Evolutionary conservation across 1,140 invertebrate species (phyloP).

Genomic region (Drosophila ficusphila): DNA sequence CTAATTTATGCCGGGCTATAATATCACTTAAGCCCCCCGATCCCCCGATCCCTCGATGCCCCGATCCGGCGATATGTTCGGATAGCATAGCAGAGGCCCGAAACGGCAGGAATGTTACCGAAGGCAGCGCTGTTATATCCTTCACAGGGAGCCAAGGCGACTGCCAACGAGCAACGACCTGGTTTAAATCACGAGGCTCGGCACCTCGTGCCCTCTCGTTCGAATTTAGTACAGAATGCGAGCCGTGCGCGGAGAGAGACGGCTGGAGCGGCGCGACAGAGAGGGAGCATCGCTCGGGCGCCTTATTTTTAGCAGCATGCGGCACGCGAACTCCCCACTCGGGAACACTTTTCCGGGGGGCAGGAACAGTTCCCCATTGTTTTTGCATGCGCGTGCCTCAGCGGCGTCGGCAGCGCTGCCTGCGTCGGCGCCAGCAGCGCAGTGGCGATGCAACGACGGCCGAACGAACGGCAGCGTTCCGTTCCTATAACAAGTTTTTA

Average conservation of each 20-base stretch:
- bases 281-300: slow-evolving; percentile 1
- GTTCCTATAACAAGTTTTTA: slow-evolving; percentile 82
- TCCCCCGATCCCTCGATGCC: no score
- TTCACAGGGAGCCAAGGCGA: slow-evolving; percentile 14
- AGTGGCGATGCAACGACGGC: neutral
- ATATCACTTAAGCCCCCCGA: slow-evolving; percentile 52
- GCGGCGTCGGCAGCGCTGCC: slow-evolving; percentile 9
- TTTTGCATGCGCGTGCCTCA: slow-evolving; percentile 46
- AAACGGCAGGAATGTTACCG: slow-evolving; percentile 13
- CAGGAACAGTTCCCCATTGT: slow-evolving; percentile 8
- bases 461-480: slow-evolving; percentile 28
- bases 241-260: neutral
- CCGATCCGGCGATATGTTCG: no score
- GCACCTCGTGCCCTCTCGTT: slow-evolving; percentile 18
- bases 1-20: slow-evolving; percentile 60
- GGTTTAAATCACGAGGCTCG: slow-evolving; percentile 17
- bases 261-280: neutral
- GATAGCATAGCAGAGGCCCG: neutral
- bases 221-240: slow-evolving; percentile 32
- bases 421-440: neutral
- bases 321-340: slow-evolving; percentile 3
- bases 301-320: neutral
- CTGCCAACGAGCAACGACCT: slow-evolving; percentile 42
- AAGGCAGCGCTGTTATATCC: slow-evolving; percentile 23
- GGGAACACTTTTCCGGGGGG: slow-evolving; percentile 32